Evolutionary conservation across 1,140 invertebrate genomes (phyloP).

Genomic region (Orussus abietinus): DNA sequence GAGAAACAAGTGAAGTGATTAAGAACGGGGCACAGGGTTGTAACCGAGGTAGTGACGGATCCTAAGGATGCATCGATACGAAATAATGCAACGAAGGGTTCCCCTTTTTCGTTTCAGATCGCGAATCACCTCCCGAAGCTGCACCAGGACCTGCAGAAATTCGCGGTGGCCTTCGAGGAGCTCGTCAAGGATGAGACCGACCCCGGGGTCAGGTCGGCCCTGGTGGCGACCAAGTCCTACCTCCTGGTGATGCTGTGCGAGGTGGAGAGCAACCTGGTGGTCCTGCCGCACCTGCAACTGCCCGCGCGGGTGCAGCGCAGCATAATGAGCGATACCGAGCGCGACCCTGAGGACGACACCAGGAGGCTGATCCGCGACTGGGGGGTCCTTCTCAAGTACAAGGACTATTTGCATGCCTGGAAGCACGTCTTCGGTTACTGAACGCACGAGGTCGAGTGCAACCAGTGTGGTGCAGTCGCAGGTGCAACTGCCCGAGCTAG

Average conservation of each 20-base stretch:
- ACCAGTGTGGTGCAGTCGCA: slow-evolving; percentile 30
- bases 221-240: slow-evolving; percentile 33
- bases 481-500: slow-evolving; percentile 31
- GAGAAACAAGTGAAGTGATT: no score
- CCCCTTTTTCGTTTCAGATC: slow-evolving; percentile 35
- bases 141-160: slow-evolving; percentile 49
- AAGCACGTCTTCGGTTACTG: slow-evolving; percentile 40
- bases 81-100: no score
- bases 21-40: no score
- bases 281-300: slow-evolving; percentile 28
- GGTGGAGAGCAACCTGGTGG: slow-evolving; percentile 42
- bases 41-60: no score
- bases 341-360: slow-evolving; percentile 43
- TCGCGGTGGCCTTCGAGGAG: slow-evolving; percentile 49
- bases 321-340: slow-evolving; percentile 43
- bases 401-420: slow-evolving; percentile 48
- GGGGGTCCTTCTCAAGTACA: slow-evolving; percentile 51
- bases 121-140: slow-evolving; percentile 41
- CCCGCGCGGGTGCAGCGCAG: slow-evolving; percentile 36
- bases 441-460: slow-evolving; percentile 47
- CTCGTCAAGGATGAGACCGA: slow-evolving; percentile 39
- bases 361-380: slow-evolving; percentile 46
- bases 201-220: slow-evolving; percentile 25
- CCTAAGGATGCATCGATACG: no score
- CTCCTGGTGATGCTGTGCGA: slow-evolving; percentile 47